Evolutionary conservation across 1,140 invertebrate species (phyloP), one percentile per base, ranked within the genome.

Genomic region (Nasonia giraulti): DNA sequence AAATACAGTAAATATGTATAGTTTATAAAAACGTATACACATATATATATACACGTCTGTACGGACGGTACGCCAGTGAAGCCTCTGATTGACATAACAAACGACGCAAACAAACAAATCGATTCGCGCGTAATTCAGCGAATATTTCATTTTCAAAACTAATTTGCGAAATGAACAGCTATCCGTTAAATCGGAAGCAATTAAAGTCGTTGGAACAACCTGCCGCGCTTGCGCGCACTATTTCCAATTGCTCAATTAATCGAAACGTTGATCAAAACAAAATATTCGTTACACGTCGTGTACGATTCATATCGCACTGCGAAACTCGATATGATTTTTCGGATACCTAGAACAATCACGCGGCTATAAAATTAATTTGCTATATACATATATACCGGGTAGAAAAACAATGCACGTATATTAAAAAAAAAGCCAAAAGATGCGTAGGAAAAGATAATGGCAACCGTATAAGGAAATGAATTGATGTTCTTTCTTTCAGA

Each of bases 401-500:
- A 27, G 27, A 27, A 27, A 40, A 50, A 75, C 37, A 78, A 74
- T 71, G 37, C 68, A 69, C 5, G 31, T 69, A 2, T 11, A 31
- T 23, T 10, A 69, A 27, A 68, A 66, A 44, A 68, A 85, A 71
- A 83, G 17, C 66, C 55, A 82, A 47, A 27, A 27, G 1, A 27
- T 50, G 71, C 79, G 74, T 68, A 83, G 77, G 87, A 27, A 86
- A 81, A 85, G 69, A 83, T 50, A 79, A 27, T 27, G 27, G 83
- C 69, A 85, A 80, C 71, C 80, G 77, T 90, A 10, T 44, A 90
- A 91, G 88, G 88, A 92, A 92, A 90, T 92, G 90, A 92, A 92
- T 91, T 92, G 90, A 91, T 92, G 87, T 91, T 93, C 91, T 92
- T 93, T 92, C 91, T 93, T 93, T 93, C 92, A 93, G 92, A 93